phyloP scores from a whole-genome alignment of 2,888 invertebrate genomes.

The Operophtera brumata region DNA sequence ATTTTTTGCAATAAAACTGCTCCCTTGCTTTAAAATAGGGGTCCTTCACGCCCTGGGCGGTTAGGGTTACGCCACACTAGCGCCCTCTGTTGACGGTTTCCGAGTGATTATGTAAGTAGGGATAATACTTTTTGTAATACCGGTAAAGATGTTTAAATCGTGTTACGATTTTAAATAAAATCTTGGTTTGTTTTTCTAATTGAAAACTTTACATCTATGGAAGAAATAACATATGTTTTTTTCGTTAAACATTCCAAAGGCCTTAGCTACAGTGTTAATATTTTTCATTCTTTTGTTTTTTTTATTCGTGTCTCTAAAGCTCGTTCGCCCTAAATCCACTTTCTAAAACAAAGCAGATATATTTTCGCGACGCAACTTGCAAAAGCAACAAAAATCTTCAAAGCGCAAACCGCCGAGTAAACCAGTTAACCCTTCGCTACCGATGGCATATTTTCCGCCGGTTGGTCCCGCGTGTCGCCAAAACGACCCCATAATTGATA shows the following conservation, averaged over 20 bases:
- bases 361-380: slow-evolving; percentile 30
- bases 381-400: slow-evolving; percentile 47
- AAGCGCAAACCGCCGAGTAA: slow-evolving; percentile 41
- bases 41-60: slow-evolving; percentile 56
- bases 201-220: not conserved
- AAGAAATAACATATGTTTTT: no score
- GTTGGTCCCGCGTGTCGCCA: slow-evolving; percentile 64
- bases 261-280: no score
- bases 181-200: not conserved
- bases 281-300: no score
- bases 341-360: slow-evolving; percentile 28
- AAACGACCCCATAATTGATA: slow-evolving; percentile 80
- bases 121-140: slow-evolving; percentile 46
- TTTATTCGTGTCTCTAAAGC: not conserved
- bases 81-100: slow-evolving; percentile 51
- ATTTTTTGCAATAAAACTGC: slow-evolving; percentile 36
- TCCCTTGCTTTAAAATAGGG: slow-evolving; percentile 67
- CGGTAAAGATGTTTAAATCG: slow-evolving; percentile 28
- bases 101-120: slow-evolving; percentile 49
- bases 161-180: not conserved
- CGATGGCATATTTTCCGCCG: slow-evolving; percentile 55
- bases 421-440: slow-evolving; percentile 66
- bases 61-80: slow-evolving; percentile 49
- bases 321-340: slow-evolving; percentile 7
- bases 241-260: no score